Base-by-base conservation (phyloP, 2,797 vertebrate genomes). In the Schizopygopsis malacanthus region DNA sequence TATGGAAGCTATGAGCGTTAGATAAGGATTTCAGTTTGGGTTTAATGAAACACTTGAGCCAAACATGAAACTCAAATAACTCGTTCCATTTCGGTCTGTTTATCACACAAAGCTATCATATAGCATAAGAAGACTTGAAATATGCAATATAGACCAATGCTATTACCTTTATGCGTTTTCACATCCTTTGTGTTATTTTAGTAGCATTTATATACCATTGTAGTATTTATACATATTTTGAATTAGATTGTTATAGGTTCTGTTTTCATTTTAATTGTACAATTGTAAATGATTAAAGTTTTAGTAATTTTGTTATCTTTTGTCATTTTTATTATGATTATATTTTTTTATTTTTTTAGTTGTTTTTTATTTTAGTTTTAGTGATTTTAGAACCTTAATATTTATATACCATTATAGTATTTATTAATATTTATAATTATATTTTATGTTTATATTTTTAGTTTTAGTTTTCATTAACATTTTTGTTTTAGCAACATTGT, bases 11-110 rank as follows among this genome's bases (percentile, higher is more conserved):
- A 41, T 28, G 56, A 82, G 73, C 33, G 7, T 61, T 85, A 65
- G 43, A 77, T 25, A 83, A 67, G 82, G 28, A 47, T 76, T 83
- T 25, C 13, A 52, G 59, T 67, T 83, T 80, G 67, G 70, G 69
- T 20, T 80, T 41, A 76, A 83, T 2, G 3, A 77, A 56, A 41
- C 28, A 52, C 11, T 47, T 79, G 20, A 70, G 20, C 18, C 63
- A 50, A 37, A 54, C n/a, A 43, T 79, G 2, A 41, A 61, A 63
- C 25, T 63, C 12, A 1, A 63, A 63, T 63, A 2, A 63, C 61
- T 63, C 4, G 25, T 28, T 59, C n/a, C 9, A 59, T 59, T 61
- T 25, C 10, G 1, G 22, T 61, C 56, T 61, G 56, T 61, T 61
- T 25, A 61, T 61, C 56, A 61, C 22, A 11, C 56, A 25, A n/a